A percentile compares a stretch with the other conserved stretches of the same genome.
phyloP scores from a whole-genome alignment of 2,113 vertebrate genomes.

The Hypomesus transpacificus region DNA sequence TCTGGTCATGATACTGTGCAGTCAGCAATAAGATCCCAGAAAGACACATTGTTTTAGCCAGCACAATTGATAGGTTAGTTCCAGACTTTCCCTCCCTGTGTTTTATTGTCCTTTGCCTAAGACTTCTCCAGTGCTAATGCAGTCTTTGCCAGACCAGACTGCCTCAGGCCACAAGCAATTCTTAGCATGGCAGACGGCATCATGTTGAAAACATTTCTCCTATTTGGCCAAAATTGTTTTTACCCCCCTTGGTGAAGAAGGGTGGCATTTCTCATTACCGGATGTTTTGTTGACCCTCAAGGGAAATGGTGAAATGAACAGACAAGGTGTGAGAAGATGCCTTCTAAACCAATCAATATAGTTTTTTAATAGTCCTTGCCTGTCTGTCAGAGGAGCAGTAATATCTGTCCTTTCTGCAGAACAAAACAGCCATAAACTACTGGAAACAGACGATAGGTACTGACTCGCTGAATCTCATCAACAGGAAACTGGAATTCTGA shows the following conservation, averaged over 20 bases:
- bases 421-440: not conserved
- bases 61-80: not conserved
- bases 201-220: conserved; percentile 30
- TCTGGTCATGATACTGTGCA: not conserved
- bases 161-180: conserved; percentile 34
- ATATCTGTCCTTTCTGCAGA: conserved; percentile 7
- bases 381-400: conserved; percentile 23
- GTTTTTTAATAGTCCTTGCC: conserved; percentile 11
- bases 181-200: conserved; percentile 40
- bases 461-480: not conserved
- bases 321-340: conserved; percentile 19
- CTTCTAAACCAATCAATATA: conserved; percentile 38
- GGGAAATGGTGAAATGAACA: conserved; percentile 31
- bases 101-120: conserved; percentile 14
- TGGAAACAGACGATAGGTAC: not conserved
- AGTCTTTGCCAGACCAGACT: conserved; percentile 37
- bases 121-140: conserved; percentile 33
- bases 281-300: conserved; percentile 47
- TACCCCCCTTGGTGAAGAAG: conserved; percentile 34
- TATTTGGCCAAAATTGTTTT: conserved; percentile 50
- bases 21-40: not conserved
- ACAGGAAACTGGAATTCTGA: not conserved
- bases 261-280: conserved; percentile 51
- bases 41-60: not conserved
- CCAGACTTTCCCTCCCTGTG: not conserved